Evolutionary conservation across 2,888 invertebrate genomes (phyloP), one percentile per base, ranked within the genome.

Genomic region (Dryomyza anilis): DNA sequence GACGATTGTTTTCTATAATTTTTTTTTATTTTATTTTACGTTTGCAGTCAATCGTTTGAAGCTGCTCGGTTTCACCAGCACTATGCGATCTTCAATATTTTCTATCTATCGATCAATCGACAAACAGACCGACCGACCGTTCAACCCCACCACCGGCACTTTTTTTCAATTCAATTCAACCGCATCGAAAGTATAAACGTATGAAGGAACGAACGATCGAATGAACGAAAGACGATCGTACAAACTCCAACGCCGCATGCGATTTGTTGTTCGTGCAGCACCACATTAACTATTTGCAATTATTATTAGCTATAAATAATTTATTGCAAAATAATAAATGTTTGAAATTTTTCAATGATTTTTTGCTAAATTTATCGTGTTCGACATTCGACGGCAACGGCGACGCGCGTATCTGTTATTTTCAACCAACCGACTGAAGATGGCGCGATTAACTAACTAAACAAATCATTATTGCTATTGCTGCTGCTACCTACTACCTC

Each of bases 361-460:
- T 43, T 43, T 16, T 4, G 7, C 19, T 43, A 5, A 43, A 43
- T 43, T 43, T 16, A 43, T 7, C 43, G 19, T 16, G 8, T 16
- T 7, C 16, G 1, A 43, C 6, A 43, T 10, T 16, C 43, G n/a
- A 3, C 1, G 19, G 43, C 43, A 3, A 16, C 3, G 27, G 25
- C 25, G n/a, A 23, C 7, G 21, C 27, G 27, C 7, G 12, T 25
- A 23, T 5, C 5, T 23, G 16, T 48, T 8, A 8, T 48, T 23
- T 52, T 52, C 1, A 14, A 52, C 21, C 19, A 19, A 43, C 1
- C 57, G 16, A 27, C 19, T 48, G 33, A 46, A 66, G 63, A 53
- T 63, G 50, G 48, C 46, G 66, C 63, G 58, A 58, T 66, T 46
- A 52, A 66, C 66, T 63, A 46, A 65, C 62, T 30, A 25, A 56